These are phyloP conservation scores for Brachyrhaphis roseni DNA, from an alignment of 2,797 vertebrate species.

Conservation along the genomic window DNA sequence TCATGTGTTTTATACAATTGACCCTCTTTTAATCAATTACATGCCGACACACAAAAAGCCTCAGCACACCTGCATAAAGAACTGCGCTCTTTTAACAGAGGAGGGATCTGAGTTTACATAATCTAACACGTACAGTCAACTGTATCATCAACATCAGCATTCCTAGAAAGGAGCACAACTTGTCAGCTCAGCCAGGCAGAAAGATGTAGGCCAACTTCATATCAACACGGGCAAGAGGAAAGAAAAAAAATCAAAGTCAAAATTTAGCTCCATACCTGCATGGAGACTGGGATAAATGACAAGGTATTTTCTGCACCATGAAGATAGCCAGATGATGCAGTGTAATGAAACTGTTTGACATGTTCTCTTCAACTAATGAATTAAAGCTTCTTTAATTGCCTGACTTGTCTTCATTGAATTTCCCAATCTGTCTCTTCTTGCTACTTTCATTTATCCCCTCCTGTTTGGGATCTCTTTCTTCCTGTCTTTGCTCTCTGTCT, in stretches of 20 bases:
- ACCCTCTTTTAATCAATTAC: neutral
- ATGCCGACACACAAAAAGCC: neutral
- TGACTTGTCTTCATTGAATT: slow-evolving; percentile 6
- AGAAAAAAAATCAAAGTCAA: slow-evolving; percentile 24
- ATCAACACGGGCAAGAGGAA: slow-evolving; percentile 58
- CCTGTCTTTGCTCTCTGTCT: slow-evolving; percentile 12
- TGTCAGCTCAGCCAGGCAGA: slow-evolving; percentile 73
- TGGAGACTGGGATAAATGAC: slow-evolving; percentile 54
- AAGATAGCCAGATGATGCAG: slow-evolving; percentile 18
- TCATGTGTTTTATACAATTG: neutral
- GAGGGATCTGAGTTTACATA: slow-evolving; percentile 8
- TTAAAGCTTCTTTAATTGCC: neutral
- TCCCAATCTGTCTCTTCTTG: slow-evolving; percentile 3
- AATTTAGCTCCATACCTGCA: slow-evolving; percentile 53
- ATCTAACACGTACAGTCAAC: slow-evolving; percentile 24
- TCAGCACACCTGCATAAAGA: neutral
- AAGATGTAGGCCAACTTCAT: slow-evolving; percentile 78
- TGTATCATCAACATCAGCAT: slow-evolving; percentile 55
- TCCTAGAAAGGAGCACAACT: slow-evolving; percentile 63
- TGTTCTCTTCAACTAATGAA: slow-evolving; percentile 11
- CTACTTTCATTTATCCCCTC: slow-evolving; percentile 17
- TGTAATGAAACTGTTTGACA: slow-evolving; percentile 4
- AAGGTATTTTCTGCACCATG: slow-evolving; percentile 13
- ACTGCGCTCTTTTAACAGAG: neutral
- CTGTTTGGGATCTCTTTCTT: slow-evolving; percentile 26